Conservation (phyloP, 2,888 invertebrate genomes). For the Linnaemya tessellans region DNA sequence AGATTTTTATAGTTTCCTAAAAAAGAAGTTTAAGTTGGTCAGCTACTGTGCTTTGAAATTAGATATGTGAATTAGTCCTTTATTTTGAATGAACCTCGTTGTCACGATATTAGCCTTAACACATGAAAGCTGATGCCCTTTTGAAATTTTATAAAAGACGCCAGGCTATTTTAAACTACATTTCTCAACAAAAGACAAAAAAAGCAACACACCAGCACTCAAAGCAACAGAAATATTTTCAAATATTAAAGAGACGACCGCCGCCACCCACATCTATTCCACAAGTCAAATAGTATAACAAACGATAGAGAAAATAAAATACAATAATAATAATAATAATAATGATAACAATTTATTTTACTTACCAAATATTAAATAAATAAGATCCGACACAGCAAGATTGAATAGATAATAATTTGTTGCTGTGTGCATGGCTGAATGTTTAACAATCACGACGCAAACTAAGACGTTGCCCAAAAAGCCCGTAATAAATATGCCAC, state of each 20-base stretch:
- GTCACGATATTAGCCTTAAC: no score
- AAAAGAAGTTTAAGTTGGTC: no score
- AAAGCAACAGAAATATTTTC: no score
- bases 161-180: neutral
- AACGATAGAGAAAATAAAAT: neutral
- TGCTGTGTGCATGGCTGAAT: slow-evolving; percentile 93
- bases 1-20: no score
- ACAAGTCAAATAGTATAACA: neutral
- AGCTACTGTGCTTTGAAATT: no score
- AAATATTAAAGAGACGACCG: neutral
- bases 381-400: slow-evolving; percentile 93
- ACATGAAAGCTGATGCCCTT: neutral
- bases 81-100: no score
- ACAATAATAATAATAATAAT: neutral
- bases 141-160: neutral
- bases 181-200: neutral
- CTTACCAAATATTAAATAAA: slow-evolving; percentile 92
- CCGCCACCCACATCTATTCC: neutral
- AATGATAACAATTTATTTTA: slow-evolving; percentile 74
- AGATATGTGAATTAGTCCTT: no score
- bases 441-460: slow-evolving; percentile 92
- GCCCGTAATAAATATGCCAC: slow-evolving; percentile 91
- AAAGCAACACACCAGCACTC: no score
- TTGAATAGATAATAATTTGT: slow-evolving; percentile 97
- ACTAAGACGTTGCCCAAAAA: slow-evolving; percentile 93